Evolutionary conservation across 2,113 vertebrate species (phyloP).

Genomic region (Macquaria ambigua): DNA sequence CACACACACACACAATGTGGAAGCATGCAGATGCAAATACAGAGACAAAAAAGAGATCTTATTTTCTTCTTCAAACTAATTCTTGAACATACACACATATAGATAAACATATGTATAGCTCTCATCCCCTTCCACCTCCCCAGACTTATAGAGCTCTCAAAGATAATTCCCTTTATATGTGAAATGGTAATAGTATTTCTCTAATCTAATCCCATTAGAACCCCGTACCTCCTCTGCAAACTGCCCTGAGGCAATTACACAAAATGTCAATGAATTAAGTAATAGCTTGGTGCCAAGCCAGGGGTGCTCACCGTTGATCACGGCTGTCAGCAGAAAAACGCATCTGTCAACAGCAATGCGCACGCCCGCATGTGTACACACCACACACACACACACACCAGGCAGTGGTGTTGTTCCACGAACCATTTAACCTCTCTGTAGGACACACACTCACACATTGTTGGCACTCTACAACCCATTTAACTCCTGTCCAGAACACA

Average conservation of each 20-base stretch:
- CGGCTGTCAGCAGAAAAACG: constrained; percentile 82
- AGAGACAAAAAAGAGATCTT: not conserved
- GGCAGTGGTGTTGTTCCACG: constrained; percentile 44
- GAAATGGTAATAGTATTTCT: constrained; percentile 85
- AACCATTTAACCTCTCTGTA: constrained; percentile 73
- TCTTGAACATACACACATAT: constrained; percentile 6
- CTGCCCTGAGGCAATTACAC: constrained; percentile 84
- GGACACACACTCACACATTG: constrained; percentile 56
- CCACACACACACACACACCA: constrained; percentile 25
- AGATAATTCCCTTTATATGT: constrained; percentile 78
- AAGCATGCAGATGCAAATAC: not conserved
- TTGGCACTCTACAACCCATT: constrained; percentile 61
- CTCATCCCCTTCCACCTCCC: constrained; percentile 5
- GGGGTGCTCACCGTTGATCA: constrained; percentile 78
- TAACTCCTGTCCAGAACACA: constrained; percentile 49
- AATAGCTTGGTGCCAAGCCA: constrained; percentile 84
- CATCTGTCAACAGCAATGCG: constrained; percentile 78
- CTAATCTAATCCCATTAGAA: constrained; percentile 85
- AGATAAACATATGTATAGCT: constrained; percentile 24
- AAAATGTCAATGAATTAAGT: constrained; percentile 88
- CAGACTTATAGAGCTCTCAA: constrained; percentile 42
- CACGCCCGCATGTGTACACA: not conserved
- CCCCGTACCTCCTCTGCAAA: constrained; percentile 75
- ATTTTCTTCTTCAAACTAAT: not conserved
- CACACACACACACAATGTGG: not conserved